Evolutionary conservation across 2,888 invertebrate species (phyloP), one percentile per base, ranked within the genome.

Genomic region (Chironomus riparius): DNA sequence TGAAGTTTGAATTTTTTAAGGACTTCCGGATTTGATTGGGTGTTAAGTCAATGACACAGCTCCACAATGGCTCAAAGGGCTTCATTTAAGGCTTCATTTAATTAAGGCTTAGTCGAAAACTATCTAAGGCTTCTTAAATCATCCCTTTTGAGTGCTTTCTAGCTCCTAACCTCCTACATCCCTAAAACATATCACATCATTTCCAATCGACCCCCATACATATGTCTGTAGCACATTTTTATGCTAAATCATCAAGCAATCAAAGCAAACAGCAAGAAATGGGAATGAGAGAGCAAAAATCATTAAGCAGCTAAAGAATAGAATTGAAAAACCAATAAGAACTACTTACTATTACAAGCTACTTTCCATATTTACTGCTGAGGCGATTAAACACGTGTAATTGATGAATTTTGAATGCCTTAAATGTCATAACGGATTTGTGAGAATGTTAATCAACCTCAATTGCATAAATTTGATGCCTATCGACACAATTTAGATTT

Each of bases 331-430:
- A 61, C 72, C 61, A 73, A 73, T 62, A 62, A 73, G 38, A 47
- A 73, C 47, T 62, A 73, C 47, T 62, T 38, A 12, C 5, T 21
- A 65, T 65, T 13, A 38, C 38, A 10, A 38, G 10, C 38, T 38
- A 38, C 38, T 38, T 38, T 38, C 38, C 38, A 38, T 38, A 65
- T 13, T 24, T 24, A 65, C 5, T 2, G 5, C 62, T 38, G 50
- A 71, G 22, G 71, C 72, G 72, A 73, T 73, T 62, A 38, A 73
- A 73, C 72, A 73, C 28, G 72, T 62, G 62, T 61, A 73, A 61
- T 28, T 73, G 47, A 38, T 38, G 38, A 38, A 38, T 38, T 38
- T 38, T 48, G 1, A 50, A 21, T 22, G 70, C 38, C 18, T 22
- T 22, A 38, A 22, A n/a, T 50, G 65, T 65, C 65, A 21, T 21